phyloP scores from a whole-genome alignment of 92 coral and sea anemone genomes.

The Anthopleura xanthogrammica region DNA sequence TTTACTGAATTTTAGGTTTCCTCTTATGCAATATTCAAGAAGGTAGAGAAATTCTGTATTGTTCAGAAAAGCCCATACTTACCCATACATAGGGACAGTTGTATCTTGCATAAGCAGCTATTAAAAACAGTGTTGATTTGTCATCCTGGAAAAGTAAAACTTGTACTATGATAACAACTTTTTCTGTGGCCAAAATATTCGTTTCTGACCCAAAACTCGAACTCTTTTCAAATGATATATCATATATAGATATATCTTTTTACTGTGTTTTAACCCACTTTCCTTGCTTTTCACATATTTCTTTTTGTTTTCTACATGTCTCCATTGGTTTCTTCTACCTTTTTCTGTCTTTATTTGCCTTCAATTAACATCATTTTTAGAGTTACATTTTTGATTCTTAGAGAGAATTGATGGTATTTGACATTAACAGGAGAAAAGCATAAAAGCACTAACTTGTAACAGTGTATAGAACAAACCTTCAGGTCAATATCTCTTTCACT shows the following conservation, averaged over 20 bases:
- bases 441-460: too few species aligned
- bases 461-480: slow-evolving; percentile 45
- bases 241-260: not conserved
- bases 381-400: too few species aligned
- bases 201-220: not conserved
- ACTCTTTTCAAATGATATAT: not conserved
- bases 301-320: too few species aligned
- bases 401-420: too few species aligned
- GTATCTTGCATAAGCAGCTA: slow-evolving; percentile 97
- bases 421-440: not conserved
- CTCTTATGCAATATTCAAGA: too few species aligned
- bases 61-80: slow-evolving; percentile 22
- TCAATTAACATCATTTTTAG: too few species aligned
- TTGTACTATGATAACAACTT: not conserved
- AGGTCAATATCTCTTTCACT: slow-evolving; percentile 95
- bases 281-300: too few species aligned
- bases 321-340: too few species aligned
- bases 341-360: too few species aligned
- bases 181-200: not conserved
- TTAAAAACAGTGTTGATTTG: slow-evolving; percentile 83
- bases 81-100: slow-evolving; percentile 99
- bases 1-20: too few species aligned
- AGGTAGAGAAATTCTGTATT: too few species aligned
- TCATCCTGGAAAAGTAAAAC: slow-evolving; percentile 62
- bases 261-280: too few species aligned